phyloP scores from a whole-genome alignment of 2,113 vertebrate species.

The Tyto alba region DNA sequence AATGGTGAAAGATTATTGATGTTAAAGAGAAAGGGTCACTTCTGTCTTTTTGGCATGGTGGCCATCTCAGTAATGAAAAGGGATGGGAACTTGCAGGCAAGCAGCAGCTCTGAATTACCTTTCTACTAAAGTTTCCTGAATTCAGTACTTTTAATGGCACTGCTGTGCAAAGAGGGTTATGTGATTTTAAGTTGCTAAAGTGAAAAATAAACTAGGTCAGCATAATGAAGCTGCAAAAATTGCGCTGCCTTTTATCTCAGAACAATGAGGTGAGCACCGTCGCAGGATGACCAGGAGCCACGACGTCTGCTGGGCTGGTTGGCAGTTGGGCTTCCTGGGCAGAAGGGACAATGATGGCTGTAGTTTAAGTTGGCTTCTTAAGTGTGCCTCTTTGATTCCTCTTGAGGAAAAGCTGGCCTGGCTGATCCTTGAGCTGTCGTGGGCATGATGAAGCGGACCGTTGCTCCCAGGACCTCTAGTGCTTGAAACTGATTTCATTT shows the following conservation, averaged over 20 bases:
- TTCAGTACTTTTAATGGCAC: conserved; percentile 27
- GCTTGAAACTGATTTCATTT: neutral
- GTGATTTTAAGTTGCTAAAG: neutral
- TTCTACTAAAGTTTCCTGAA: conserved; percentile 11
- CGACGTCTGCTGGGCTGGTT: neutral
- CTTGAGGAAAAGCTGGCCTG: neutral
- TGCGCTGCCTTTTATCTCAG: neutral
- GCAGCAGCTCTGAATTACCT: conserved; percentile 17
- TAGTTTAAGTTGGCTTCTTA: neutral
- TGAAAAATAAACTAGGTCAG: conserved; percentile 57
- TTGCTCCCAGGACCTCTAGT: neutral
- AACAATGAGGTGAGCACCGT: neutral
- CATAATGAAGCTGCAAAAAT: conserved; percentile 41
- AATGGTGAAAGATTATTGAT: neutral
- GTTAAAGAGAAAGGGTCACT: conserved; percentile 10
- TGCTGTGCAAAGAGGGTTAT: neutral
- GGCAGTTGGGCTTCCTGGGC: neutral
- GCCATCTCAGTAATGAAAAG: conserved; percentile 33
- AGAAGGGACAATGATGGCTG: neutral
- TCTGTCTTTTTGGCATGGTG: neutral
- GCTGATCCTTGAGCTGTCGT: neutral
- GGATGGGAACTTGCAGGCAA: conserved; percentile 25
- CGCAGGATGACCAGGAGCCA: neutral
- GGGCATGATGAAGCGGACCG: neutral
- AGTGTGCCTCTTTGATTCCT: neutral